Conservation (phyloP, 2,113 vertebrate genomes). For the Seriola quinqueradiata region DNA sequence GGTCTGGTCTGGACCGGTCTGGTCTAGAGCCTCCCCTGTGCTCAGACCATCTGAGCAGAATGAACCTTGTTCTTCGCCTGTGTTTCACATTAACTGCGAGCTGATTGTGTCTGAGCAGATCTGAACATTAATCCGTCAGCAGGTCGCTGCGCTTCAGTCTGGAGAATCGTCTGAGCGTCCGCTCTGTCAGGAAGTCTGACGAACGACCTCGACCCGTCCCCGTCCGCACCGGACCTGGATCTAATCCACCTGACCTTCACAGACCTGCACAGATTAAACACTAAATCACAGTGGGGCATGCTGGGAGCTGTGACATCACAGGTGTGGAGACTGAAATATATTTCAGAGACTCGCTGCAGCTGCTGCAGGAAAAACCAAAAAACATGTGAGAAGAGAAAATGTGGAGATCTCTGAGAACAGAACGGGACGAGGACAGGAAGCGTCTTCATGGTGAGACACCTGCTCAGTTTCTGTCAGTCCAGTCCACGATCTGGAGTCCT, state of each 20-base stretch:
- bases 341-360: not conserved
- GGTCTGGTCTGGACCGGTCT: too few species aligned
- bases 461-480: not conserved
- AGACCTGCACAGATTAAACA: slow-evolving; percentile 55
- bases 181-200: slow-evolving; percentile 36
- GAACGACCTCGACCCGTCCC: slow-evolving; percentile 43
- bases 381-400: not conserved
- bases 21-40: not conserved
- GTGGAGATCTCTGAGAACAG: not conserved
- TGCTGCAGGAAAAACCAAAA: not conserved
- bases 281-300: slow-evolving; percentile 52
- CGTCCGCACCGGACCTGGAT: slow-evolving; percentile 34
- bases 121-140: too few species aligned
- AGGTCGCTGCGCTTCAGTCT: too few species aligned
- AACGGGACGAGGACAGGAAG: not conserved
- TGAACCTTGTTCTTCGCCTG: not conserved
- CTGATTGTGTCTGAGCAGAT: slow-evolving; percentile 1
- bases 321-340: not conserved
- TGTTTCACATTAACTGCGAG: not conserved
- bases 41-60: slow-evolving; percentile 19
- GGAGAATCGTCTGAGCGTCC: not conserved
- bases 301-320: slow-evolving; percentile 37
- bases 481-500: not conserved
- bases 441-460: not conserved
- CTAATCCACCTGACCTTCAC: slow-evolving; percentile 47